phyloP scores from a whole-genome alignment of 2,888 invertebrate genomes.

The Calliphora vomitoria region DNA sequence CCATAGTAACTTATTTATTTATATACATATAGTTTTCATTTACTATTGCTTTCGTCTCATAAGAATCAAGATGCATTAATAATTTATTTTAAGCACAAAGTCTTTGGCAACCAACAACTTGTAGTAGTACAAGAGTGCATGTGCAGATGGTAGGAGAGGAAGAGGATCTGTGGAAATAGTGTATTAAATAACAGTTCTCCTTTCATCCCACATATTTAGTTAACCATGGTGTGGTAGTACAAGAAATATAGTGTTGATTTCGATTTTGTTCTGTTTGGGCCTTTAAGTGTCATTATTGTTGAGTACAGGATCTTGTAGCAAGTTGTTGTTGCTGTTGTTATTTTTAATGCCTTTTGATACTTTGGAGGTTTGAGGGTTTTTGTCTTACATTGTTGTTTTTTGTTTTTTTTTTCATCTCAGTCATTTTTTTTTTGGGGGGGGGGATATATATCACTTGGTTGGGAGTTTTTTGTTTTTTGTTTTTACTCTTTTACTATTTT shows the following conservation, averaged over 20 bases:
- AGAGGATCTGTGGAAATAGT: not conserved
- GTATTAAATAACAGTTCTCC: not conserved
- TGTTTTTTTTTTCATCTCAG: not conserved
- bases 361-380: conserved; percentile 55
- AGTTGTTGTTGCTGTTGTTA: conserved; percentile 57
- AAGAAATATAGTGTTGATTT: conserved; percentile 41
- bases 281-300: conserved; percentile 62
- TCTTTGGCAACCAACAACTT: conserved; percentile 61
- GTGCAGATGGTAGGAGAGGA: not conserved
- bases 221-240: not conserved
- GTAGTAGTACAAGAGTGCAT: not conserved
- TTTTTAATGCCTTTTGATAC: conserved; percentile 54
- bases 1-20: conserved; percentile 8
- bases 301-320: conserved; percentile 57
- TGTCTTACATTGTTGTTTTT: conserved; percentile 39
- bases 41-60: not conserved
- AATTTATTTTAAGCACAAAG: conserved; percentile 55
- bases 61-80: conserved; percentile 58
- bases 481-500: conserved; percentile 28
- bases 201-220: not conserved
- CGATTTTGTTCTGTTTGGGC: conserved; percentile 47
- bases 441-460: not conserved
- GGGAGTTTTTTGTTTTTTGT: conserved; percentile 10
- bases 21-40: not conserved
- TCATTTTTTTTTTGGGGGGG: not conserved